A percentile compares a stretch with the other conserved stretches of the same genome.
Evolutionary conservation across 2,888 invertebrate species (phyloP).

Genomic region (Pachycephus smyrnensis): DNA sequence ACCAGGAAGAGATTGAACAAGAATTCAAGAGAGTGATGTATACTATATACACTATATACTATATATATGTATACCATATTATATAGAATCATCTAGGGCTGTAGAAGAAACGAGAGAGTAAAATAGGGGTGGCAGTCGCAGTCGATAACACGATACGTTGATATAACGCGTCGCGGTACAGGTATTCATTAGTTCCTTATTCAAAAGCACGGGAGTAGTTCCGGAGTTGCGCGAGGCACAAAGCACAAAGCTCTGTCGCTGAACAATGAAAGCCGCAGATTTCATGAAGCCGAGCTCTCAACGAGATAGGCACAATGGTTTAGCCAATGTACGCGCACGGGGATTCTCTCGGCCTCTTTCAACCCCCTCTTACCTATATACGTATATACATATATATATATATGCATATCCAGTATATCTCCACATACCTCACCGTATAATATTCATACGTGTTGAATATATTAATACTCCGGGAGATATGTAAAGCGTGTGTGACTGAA

Average conservation of each 20-base stretch:
- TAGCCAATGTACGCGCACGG: constrained; percentile 54
- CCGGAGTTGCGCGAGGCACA: constrained; percentile 60
- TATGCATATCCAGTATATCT: too few relatives aligned
- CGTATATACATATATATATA: constrained; percentile 15
- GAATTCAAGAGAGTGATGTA: not conserved
- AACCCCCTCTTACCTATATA: constrained; percentile 29
- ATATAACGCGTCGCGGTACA: constrained; percentile 18
- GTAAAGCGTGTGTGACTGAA: constrained; percentile 52
- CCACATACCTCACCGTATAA: constrained; percentile 39
- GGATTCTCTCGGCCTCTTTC: constrained; percentile 24
- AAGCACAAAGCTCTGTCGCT: constrained; percentile 63
- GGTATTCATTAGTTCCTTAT: constrained; percentile 67
- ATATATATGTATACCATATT: not conserved
- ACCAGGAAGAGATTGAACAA: too few relatives aligned
- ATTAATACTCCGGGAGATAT: constrained; percentile 63
- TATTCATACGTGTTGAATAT: constrained; percentile 66
- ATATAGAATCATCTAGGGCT: constrained; percentile 1
- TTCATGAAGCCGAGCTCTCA: constrained; percentile 58
- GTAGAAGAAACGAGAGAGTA: not conserved
- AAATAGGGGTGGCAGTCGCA: constrained; percentile 1
- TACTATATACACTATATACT: constrained; percentile 8
- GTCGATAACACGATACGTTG: constrained; percentile 12
- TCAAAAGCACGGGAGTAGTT: constrained; percentile 64
- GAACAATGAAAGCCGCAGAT: constrained; percentile 64
- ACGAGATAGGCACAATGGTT: constrained; percentile 65